Conservation (phyloP, 1,140 invertebrate species). For the Orchesella cincta region DNA sequence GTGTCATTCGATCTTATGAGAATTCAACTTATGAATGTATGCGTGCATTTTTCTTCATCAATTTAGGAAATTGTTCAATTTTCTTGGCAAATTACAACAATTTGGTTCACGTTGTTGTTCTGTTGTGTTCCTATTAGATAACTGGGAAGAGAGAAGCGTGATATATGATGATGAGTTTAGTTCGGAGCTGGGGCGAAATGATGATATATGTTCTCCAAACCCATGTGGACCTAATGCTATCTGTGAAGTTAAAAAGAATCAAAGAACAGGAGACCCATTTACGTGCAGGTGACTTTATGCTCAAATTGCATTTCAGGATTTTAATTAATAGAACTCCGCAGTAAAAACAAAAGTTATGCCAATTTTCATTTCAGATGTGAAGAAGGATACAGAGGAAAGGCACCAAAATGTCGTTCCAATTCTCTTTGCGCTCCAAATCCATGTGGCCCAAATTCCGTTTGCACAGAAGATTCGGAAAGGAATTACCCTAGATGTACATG, state of each 20-base stretch:
- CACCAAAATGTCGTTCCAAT: slow-evolving; percentile 28
- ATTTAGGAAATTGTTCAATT: not conserved
- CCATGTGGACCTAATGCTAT: slow-evolving; percentile 28
- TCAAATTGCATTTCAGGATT: too few relatives aligned
- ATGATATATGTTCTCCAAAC: slow-evolving; percentile 28
- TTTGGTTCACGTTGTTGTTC: too few relatives aligned
- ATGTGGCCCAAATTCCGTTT: slow-evolving; percentile 31
- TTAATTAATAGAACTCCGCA: too few relatives aligned
- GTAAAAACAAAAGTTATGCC: too few relatives aligned
- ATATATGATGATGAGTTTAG: not conserved
- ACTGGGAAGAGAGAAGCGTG: slow-evolving; percentile 7
- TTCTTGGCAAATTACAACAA: too few relatives aligned
- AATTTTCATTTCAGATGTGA: slow-evolving; percentile 27
- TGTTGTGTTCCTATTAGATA: not conserved
- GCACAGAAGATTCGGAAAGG: not conserved
- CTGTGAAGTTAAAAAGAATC: not conserved
- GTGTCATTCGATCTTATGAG: slow-evolving; percentile 16
- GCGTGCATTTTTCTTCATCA: not conserved
- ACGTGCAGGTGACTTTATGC: not conserved
- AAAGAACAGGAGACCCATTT: slow-evolving; percentile 15
- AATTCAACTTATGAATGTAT: not conserved
- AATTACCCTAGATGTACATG: slow-evolving; percentile 35
- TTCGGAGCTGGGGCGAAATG: slow-evolving; percentile 18
- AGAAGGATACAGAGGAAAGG: slow-evolving; percentile 20
- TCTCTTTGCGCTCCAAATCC: slow-evolving; percentile 22